These are phyloP conservation scores for Neolamprologus multifasciatus DNA, from an alignment of 2,797 vertebrate genomes.

Conservation along the genomic window DNA sequence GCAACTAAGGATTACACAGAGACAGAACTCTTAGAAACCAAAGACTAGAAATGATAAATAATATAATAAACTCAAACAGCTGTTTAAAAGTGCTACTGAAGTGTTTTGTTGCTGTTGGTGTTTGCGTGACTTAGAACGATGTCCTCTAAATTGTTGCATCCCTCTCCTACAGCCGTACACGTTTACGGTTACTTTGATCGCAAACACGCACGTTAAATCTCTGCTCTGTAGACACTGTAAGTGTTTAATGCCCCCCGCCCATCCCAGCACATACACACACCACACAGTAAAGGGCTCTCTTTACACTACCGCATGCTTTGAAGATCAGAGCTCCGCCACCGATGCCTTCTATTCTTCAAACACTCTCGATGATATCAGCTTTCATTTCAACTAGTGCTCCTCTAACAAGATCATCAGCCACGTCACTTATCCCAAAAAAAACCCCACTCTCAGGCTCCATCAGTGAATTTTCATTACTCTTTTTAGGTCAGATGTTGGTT, in stretches of 20 bases:
- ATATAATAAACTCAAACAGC: background rate
- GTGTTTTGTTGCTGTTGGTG: background rate
- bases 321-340: slow-evolving; percentile 37
- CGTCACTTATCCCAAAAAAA: background rate
- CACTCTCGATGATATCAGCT: background rate
- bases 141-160: slow-evolving; percentile 13
- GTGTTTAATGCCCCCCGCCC: background rate
- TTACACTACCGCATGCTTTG: slow-evolving; percentile 23
- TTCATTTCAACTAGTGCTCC: slow-evolving; percentile 10
- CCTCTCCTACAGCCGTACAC: background rate
- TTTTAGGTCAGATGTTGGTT: slow-evolving; percentile 16
- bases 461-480: slow-evolving; percentile 28
- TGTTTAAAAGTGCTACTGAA: background rate
- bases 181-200: slow-evolving; percentile 22
- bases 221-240: background rate
- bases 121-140: background rate
- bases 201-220: background rate
- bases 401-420: slow-evolving; percentile 12
- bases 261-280: background rate
- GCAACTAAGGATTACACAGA: background rate
- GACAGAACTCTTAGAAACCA: background rate
- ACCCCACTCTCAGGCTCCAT: background rate
- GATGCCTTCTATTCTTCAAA: slow-evolving; percentile 20
- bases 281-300: background rate
- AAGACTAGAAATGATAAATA: background rate